These are phyloP conservation scores for Lycia hirtaria DNA, from an alignment of 2,888 invertebrate genomes.

Conservation along the genomic window DNA sequence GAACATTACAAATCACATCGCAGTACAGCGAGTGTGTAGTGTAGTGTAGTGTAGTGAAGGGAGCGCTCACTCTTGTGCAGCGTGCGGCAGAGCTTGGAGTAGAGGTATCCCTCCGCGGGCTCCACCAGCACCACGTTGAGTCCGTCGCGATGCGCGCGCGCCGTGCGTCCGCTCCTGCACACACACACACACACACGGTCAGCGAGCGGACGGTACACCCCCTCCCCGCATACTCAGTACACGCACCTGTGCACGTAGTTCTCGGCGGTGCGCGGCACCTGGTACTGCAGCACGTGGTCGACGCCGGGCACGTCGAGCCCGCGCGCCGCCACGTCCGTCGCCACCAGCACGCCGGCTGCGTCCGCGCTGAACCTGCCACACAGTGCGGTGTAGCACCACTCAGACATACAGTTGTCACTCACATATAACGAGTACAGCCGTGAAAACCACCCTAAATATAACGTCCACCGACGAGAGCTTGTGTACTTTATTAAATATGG, in stretches of 20 bases:
- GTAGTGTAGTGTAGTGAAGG: no score
- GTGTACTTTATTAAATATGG: no score
- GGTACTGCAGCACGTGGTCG: conserved; percentile 98
- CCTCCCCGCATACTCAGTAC: no score
- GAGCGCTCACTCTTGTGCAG: conserved; percentile 91
- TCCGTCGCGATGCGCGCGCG: conserved; percentile 94
- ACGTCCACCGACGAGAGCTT: no score
- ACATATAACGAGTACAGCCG: no score
- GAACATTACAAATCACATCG: no score
- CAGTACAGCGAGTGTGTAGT: no score
- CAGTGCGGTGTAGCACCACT: no score
- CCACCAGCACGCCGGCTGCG: conserved; percentile 91
- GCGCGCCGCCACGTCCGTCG: conserved; percentile 99
- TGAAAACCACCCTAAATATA: no score
- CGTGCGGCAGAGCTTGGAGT: conserved; percentile 92
- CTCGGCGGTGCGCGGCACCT: conserved; percentile 97
- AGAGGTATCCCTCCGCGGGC: conserved; percentile 92
- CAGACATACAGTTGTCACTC: no score
- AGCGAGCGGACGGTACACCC: not conserved
- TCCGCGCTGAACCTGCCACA: conserved; percentile 90
- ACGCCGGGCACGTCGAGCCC: conserved; percentile 98
- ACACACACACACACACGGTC: not conserved
- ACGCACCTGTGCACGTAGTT: conserved; percentile 92
- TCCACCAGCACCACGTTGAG: conserved; percentile 96
- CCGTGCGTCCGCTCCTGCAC: conserved; percentile 95